Conservation (phyloP, 2,113 vertebrate genomes). For the Bubalus kerabau region DNA sequence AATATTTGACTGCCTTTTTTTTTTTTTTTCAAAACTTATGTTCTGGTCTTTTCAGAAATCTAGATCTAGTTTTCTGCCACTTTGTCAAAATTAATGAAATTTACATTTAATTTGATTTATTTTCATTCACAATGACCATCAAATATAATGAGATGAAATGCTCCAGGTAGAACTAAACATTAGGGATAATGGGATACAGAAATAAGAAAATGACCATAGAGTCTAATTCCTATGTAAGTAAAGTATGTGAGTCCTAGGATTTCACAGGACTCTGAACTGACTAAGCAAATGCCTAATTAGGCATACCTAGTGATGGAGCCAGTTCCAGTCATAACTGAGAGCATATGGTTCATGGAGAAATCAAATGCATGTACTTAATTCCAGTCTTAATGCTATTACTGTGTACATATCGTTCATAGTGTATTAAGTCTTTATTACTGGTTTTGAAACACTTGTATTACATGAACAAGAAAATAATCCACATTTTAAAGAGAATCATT, state of each 20-base stretch:
- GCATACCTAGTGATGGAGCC: not conserved
- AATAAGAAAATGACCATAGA: not conserved
- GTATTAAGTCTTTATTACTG: not conserved
- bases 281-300: not conserved
- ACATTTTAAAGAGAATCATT: not conserved
- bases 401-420: not conserved
- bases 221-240: not conserved
- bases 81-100: not conserved
- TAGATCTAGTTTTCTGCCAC: not conserved
- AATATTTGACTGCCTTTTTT: conserved; percentile 10
- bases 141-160: not conserved
- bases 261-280: not conserved
- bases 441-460: not conserved
- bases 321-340: not conserved
- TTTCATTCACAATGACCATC: not conserved
- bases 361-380: not conserved
- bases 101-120: conserved; percentile 22
- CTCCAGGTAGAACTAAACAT: not conserved
- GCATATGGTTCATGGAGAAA: not conserved
- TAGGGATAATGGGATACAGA: not conserved
- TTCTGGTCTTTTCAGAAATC: not conserved
- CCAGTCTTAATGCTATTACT: not conserved
- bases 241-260: not conserved
- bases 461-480: not conserved
- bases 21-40: not conserved